Evolutionary conservation across 2,797 vertebrate species (phyloP), one percentile per base, ranked within the genome.

Genomic region (Lithobates pipiens): DNA sequence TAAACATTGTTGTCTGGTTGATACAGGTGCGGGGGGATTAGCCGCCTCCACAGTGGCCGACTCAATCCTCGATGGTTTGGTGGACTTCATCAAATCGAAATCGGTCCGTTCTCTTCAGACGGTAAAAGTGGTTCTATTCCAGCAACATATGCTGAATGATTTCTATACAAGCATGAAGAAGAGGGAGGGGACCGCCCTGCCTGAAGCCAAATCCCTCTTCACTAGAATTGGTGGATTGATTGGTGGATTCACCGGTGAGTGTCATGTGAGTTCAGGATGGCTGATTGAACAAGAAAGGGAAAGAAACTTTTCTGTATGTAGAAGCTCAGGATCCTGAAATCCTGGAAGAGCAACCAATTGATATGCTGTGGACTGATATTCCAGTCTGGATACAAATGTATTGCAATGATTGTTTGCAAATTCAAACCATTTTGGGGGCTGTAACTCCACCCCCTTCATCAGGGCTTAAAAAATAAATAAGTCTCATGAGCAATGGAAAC

Each of bases 101-200:
- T n/a, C 91, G 0, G 29, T 90, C 1, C 89, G 88, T 9, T 83
- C 92, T 63, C 88, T 99, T 77, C 93, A 92, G 84, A 93, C 87
- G 29, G 83, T 99, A 74, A 95, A 95, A 88, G 93, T 98, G 0
- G 88, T 98, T 32, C 91, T 98, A 86, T 97, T 99, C 90, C 95
- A 97, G 89, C 71, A 82, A 18, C 69, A 85, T 0, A 93, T 98
- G 93, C 88, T 96, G 21, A 80, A 71, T 1, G 93, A 95, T 0
- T 99, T 99, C 88, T 88, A 92, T 39, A 86, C 63, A 80, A 95
- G 93, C 82, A 96, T 99, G 96, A 92, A 93, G 44, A 93, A 93
- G 82, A 95, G 86, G 90, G 91, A 93, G 91, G 42, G 23, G 3
- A 13, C 77, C 10, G 61, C 69, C 0, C 2, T 82, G 21, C 76